Conservation (phyloP, 2,797 vertebrate genomes). For the Buceros bicornis region DNA sequence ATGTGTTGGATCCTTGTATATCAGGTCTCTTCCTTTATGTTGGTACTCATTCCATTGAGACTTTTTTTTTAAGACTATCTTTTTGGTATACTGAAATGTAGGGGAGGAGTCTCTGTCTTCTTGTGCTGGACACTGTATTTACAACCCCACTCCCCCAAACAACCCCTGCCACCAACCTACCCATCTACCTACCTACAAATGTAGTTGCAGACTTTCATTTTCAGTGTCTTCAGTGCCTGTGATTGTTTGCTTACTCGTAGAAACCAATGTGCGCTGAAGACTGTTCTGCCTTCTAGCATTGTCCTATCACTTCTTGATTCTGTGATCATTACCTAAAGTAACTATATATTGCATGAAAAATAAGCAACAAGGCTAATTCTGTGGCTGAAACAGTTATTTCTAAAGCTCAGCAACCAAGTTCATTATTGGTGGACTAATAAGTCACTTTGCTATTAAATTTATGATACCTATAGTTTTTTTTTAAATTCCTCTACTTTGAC, state of each 20-base stretch:
- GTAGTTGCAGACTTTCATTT: neutral
- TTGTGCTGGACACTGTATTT: neutral
- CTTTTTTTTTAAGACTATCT: no score
- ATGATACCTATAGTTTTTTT: neutral
- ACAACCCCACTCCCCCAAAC: neutral
- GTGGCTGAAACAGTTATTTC: neutral
- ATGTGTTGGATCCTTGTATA: neutral
- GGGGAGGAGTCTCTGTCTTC: neutral
- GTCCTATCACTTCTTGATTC: neutral
- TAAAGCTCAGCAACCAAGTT: neutral
- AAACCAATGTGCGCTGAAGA: neutral
- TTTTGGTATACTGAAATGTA: neutral
- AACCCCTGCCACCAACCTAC: neutral
- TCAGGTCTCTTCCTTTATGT: neutral
- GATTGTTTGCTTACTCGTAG: neutral
- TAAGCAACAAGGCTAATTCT: neutral
- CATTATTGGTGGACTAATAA: neutral
- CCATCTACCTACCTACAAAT: neutral
- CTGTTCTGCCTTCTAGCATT: neutral
- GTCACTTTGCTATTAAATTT: neutral
- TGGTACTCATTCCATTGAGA: no score
- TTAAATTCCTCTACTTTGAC: neutral
- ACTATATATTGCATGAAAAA: neutral
- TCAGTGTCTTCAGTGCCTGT: neutral
- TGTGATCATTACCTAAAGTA: neutral